Evolutionary conservation across 2,797 vertebrate genomes (phyloP).

Genomic region (Leptodactylus fallax): DNA sequence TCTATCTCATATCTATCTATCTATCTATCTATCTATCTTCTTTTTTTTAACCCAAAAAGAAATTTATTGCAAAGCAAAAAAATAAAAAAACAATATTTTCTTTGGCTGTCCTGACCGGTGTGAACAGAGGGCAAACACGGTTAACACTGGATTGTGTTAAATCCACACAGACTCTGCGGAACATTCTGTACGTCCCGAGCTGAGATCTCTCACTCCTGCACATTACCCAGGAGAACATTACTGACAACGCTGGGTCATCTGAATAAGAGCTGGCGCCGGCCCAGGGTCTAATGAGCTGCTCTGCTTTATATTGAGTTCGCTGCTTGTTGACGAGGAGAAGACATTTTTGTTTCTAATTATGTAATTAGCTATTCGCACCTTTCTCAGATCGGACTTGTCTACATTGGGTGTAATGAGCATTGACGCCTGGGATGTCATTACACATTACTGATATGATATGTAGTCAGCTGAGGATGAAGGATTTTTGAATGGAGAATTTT

Average conservation of each 20-base stretch:
- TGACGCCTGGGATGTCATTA: not conserved
- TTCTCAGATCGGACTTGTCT: not conserved
- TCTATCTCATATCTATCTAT: no score
- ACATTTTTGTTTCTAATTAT: conserved; percentile 67
- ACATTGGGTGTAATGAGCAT: not conserved
- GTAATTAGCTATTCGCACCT: conserved; percentile 65
- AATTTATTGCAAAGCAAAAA: not conserved
- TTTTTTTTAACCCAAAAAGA: not conserved
- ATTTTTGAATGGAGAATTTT: not conserved
- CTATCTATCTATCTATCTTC: not conserved
- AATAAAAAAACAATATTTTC: conserved; percentile 71
- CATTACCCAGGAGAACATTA: conserved; percentile 66
- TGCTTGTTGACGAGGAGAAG: conserved; percentile 62
- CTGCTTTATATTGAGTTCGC: conserved; percentile 60
- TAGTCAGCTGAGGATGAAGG: not conserved
- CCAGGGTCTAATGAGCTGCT: conserved; percentile 70
- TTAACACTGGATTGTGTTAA: conserved; percentile 66
- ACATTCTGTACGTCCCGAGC: conserved; percentile 71
- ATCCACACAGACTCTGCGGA: conserved; percentile 70
- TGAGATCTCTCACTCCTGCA: conserved; percentile 59
- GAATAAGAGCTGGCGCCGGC: conserved; percentile 65
- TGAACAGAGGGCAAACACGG: conserved; percentile 66
- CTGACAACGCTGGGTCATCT: conserved; percentile 67
- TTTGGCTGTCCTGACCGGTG: conserved; percentile 72
- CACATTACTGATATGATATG: not conserved